phyloP scores from a whole-genome alignment of 1,140 invertebrate genomes.

The Pogonognathellus flavescens region DNA sequence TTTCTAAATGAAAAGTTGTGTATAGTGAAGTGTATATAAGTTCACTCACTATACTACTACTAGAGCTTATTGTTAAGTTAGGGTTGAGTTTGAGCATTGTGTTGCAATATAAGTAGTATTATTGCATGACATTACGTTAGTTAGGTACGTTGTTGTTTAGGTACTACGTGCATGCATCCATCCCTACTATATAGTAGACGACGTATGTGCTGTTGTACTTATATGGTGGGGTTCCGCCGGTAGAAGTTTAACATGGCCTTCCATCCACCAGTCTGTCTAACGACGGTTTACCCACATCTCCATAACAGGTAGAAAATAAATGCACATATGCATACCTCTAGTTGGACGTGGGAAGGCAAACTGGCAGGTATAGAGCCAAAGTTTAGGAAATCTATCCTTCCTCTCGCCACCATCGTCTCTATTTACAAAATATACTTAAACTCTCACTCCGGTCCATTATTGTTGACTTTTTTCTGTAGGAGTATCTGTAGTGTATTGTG shows the following conservation, averaged over 20 bases:
- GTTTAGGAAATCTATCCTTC: no score
- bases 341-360: no score
- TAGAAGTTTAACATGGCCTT: slow-evolving; percentile 26
- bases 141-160: not conserved
- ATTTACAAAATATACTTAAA: not conserved
- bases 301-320: slow-evolving; percentile 35
- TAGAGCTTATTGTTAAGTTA: not conserved
- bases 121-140: no score
- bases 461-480: not conserved
- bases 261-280: slow-evolving; percentile 6
- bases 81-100: not conserved
- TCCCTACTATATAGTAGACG: not conserved
- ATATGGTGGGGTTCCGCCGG: slow-evolving; percentile 43
- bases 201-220: not conserved
- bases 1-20: not conserved
- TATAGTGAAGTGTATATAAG: not conserved
- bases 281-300: slow-evolving; percentile 4
- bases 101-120: not conserved
- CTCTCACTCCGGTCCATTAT: not conserved
- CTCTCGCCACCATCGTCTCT: no score
- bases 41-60: not conserved
- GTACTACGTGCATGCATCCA: not conserved
- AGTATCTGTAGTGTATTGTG: not conserved
- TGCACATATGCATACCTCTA: slow-evolving; percentile 1
- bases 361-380: no score